Evolutionary conservation across 2,797 vertebrate species (phyloP).

Genomic region (Morus bassanus): DNA sequence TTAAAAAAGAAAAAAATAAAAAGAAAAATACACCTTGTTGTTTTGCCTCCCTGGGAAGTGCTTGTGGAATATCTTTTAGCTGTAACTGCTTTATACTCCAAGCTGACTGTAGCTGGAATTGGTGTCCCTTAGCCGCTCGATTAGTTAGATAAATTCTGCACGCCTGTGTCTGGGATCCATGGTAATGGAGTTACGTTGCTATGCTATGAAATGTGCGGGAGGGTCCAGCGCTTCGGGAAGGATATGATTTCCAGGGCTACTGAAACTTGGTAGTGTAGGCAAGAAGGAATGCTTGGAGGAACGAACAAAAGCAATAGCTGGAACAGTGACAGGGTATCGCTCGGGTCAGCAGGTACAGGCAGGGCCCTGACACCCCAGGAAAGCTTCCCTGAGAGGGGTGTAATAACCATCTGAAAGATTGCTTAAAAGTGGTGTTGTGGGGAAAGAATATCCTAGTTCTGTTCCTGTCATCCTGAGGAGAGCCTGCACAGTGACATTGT

Average conservation of each 20-base stretch:
- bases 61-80: neutral
- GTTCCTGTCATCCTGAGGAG: neutral
- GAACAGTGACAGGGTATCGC: neutral
- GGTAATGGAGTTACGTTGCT: conserved; percentile 62
- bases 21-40: neutral
- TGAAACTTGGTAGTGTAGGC: neutral
- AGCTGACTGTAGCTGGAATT: conserved; percentile 7
- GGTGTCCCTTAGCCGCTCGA: conserved; percentile 12
- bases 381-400: neutral
- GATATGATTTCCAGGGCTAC: conserved; percentile 8
- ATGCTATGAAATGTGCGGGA: conserved; percentile 40
- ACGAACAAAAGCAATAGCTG: neutral
- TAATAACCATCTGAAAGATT: neutral
- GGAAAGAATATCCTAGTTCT: neutral
- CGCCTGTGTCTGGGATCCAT: conserved; percentile 40
- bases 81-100: neutral
- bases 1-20: neutral
- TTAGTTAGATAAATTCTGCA: conserved; percentile 53
- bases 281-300: conserved; percentile 8
- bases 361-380: neutral
- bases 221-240: neutral
- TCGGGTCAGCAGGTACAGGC: fast-evolving
- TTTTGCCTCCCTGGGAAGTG: neutral
- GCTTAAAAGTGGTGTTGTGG: neutral
- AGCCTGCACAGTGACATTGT: neutral